Percentiles rank a stretch among this genome's conserved stretches.
phyloP scores from a whole-genome alignment of 2,888 invertebrate genomes.

The Adelphocoris suturalis region DNA sequence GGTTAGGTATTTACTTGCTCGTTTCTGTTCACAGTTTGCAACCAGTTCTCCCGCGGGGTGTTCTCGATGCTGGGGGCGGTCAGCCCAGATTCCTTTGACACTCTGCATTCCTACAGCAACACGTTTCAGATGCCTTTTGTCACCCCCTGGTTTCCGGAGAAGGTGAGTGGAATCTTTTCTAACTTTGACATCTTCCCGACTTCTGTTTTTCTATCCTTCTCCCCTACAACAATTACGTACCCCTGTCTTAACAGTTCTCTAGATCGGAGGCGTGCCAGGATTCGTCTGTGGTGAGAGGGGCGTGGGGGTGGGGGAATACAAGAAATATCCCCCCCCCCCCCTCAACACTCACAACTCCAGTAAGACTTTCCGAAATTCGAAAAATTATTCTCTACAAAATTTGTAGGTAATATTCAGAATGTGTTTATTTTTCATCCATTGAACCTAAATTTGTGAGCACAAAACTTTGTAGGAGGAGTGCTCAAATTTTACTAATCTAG shows the following conservation, averaged over 20 bases:
- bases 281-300: no score
- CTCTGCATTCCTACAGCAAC: constrained; percentile 94
- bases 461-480: no score
- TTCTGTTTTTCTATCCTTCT: background rate
- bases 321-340: no score
- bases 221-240: background rate
- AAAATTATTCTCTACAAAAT: background rate
- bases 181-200: background rate
- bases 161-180: constrained; percentile 81
- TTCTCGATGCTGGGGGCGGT: constrained; percentile 94
- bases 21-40: constrained; percentile 85
- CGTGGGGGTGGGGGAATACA: no score
- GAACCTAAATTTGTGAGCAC: no score
- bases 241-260: background rate
- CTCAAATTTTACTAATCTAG: no score
- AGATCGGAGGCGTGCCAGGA: no score
- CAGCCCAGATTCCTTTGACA: constrained; percentile 95
- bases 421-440: no score
- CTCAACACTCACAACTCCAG: background rate
- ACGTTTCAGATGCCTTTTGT: constrained; percentile 97
- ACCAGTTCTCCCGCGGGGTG: constrained; percentile 93
- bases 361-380: background rate
- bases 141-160: constrained; percentile 96
- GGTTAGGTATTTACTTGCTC: no score
- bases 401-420: no score